A percentile compares a stretch with the other conserved stretches of the same genome.
Conservation (phyloP, 2,113 vertebrate species). For the Acinonyx jubatus region DNA sequence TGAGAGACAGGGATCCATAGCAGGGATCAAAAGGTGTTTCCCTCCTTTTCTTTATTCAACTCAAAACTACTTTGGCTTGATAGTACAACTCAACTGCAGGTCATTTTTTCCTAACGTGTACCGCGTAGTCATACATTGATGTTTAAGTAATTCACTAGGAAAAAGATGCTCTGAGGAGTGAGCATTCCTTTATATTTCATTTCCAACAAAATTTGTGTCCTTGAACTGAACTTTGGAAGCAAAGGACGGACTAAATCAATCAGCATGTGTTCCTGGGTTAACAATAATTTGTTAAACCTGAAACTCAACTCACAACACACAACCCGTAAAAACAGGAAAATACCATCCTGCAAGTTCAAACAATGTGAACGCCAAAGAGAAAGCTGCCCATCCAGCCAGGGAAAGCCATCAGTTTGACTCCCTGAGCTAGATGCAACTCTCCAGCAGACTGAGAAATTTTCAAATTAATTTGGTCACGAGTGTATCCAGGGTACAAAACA, state of each 20-base stretch:
- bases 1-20: neutral
- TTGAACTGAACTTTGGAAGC: constrained; percentile 17
- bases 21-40: neutral
- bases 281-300: constrained; percentile 4
- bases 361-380: constrained; percentile 22
- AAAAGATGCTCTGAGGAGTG: neutral
- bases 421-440: neutral
- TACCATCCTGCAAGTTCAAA: constrained; percentile 34
- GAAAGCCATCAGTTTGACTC: constrained; percentile 9
- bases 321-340: constrained; percentile 35
- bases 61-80: neutral
- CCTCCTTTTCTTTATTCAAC: neutral
- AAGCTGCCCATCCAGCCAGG: neutral
- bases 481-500: neutral
- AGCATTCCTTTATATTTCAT: neutral
- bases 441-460: constrained; percentile 44
- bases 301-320: constrained; percentile 3
- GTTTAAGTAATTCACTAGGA: constrained; percentile 14
- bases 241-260: neutral
- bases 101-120: neutral
- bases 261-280: neutral
- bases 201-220: neutral
- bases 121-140: accelerated
- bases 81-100: neutral
- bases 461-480: constrained; percentile 50